Evolutionary conservation across 1,140 invertebrate genomes (phyloP).

Genomic region (Galleria mellonella): DNA sequence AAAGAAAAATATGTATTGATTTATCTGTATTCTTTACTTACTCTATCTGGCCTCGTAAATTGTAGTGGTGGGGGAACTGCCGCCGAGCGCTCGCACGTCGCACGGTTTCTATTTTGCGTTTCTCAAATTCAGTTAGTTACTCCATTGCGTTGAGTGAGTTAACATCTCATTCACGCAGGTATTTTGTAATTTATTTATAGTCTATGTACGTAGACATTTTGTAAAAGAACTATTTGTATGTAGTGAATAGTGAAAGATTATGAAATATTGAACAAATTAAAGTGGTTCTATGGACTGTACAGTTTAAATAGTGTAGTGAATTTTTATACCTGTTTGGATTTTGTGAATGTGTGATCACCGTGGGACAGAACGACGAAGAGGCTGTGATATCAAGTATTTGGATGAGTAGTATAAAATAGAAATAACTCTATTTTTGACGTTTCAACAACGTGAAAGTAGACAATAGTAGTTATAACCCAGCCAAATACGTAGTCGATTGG

Average conservation of each 20-base stretch:
- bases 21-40: slow-evolving; percentile 41
- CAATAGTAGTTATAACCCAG: slow-evolving; percentile 32
- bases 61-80: slow-evolving; percentile 60
- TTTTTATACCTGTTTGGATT: slow-evolving; percentile 42
- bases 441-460: slow-evolving; percentile 47
- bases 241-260: slow-evolving; percentile 45
- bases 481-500: slow-evolving; percentile 21
- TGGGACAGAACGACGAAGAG: slow-evolving; percentile 32
- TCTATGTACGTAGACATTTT: slow-evolving; percentile 45
- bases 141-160: slow-evolving; percentile 52
- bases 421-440: slow-evolving; percentile 48
- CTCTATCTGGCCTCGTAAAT: slow-evolving; percentile 66
- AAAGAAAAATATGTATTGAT: slow-evolving; percentile 18
- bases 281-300: slow-evolving; percentile 42
- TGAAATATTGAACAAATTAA: slow-evolving; percentile 26
- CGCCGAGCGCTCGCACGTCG: slow-evolving; percentile 44
- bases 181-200: slow-evolving; percentile 53
- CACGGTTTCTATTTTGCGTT: slow-evolving; percentile 73
- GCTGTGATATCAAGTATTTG: slow-evolving; percentile 49
- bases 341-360: slow-evolving; percentile 24
- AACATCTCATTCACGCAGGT: slow-evolving; percentile 42
- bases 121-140: slow-evolving; percentile 61
- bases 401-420: slow-evolving; percentile 19
- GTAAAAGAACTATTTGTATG: slow-evolving; percentile 28
- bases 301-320: slow-evolving; percentile 50